Evolutionary conservation across 2,797 vertebrate genomes (phyloP).

Genomic region (Xenops minutus): DNA sequence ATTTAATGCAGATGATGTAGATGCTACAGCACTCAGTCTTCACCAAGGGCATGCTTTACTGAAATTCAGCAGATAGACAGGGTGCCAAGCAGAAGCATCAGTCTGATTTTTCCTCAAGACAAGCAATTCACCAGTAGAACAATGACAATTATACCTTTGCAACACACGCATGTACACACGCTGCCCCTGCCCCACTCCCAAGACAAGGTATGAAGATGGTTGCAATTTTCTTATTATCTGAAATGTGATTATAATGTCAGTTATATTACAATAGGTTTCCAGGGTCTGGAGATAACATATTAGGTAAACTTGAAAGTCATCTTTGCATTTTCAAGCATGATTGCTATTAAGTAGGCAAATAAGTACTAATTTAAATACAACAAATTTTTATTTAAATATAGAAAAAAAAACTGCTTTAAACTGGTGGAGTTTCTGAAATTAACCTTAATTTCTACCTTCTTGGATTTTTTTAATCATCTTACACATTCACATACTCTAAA

Average conservation of each 20-base stretch:
- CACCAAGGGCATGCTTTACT: not conserved
- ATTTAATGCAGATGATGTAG: not conserved
- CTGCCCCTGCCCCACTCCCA: rapidly evolving
- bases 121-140: not conserved
- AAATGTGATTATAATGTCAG: slow-evolving; percentile 40
- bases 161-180: not conserved
- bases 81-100: slow-evolving; percentile 24
- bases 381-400: slow-evolving; percentile 18
- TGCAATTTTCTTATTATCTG: slow-evolving; percentile 44
- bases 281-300: slow-evolving; percentile 56
- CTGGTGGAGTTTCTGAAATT: not conserved
- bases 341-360: slow-evolving; percentile 49
- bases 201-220: not conserved
- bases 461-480: not conserved
- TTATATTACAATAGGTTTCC: slow-evolving; percentile 22
- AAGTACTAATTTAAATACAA: slow-evolving; percentile 9
- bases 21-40: not conserved
- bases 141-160: not conserved
- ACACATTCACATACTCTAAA: not conserved
- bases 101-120: not conserved
- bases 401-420: not conserved
- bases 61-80: not conserved
- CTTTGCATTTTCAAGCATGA: not conserved
- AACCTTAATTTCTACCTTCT: not conserved
- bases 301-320: slow-evolving; percentile 44